A percentile compares a stretch with the other conserved stretches of the same genome.
Evolutionary conservation across 1,140 invertebrate genomes (phyloP).

Genomic region (Drosophila varians): DNA sequence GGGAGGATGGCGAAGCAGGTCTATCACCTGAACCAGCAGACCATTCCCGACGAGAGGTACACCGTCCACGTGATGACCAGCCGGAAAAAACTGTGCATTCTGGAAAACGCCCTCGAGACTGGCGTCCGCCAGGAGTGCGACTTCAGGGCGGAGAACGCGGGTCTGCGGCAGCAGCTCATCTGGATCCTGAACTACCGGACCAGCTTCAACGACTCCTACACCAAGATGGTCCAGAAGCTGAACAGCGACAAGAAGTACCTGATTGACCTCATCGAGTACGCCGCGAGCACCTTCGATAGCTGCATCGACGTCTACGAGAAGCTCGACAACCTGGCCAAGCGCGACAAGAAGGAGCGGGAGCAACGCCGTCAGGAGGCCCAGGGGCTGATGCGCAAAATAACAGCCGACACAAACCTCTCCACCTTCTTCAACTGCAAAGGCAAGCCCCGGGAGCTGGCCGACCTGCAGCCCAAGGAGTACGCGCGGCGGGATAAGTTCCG

Average conservation of each 20-base stretch:
- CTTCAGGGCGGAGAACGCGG: constrained; percentile 46
- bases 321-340: constrained; percentile 49
- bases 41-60: constrained; percentile 54
- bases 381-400: constrained; percentile 54
- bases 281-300: constrained; percentile 54
- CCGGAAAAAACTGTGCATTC: constrained; percentile 49
- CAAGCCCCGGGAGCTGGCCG: constrained; percentile 48
- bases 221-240: constrained; percentile 57
- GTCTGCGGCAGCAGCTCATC: constrained; percentile 51
- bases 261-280: constrained; percentile 58
- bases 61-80: constrained; percentile 34
- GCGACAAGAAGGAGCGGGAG: constrained; percentile 48
- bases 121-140: constrained; percentile 54
- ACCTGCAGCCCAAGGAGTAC: constrained; percentile 60
- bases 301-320: constrained; percentile 61
- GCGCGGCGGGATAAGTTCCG: constrained; percentile 49
- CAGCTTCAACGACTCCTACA: constrained; percentile 59
- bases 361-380: constrained; percentile 51
- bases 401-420: constrained; percentile 52
- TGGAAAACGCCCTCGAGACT: constrained; percentile 60
- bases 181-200: constrained; percentile 51
- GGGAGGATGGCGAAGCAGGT: constrained; percentile 50
- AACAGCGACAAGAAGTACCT: constrained; percentile 70
- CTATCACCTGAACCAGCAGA: constrained; percentile 51
- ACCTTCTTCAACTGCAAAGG: constrained; percentile 66